phyloP scores from a whole-genome alignment of 2,113 vertebrate species.

The Enhydra lutris region DNA sequence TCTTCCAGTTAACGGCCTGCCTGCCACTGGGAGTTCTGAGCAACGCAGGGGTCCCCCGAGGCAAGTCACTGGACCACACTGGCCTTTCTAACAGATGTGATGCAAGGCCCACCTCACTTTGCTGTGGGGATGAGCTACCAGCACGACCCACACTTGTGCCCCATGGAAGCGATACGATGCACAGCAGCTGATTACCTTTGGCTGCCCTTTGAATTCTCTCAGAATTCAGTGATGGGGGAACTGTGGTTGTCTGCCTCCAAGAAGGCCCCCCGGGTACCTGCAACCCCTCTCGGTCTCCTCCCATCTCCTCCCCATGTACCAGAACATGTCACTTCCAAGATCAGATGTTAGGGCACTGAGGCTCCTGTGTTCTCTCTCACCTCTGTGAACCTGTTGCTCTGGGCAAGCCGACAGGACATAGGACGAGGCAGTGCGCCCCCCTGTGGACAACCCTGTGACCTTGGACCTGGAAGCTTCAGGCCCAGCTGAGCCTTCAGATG shows the following conservation, averaged over 20 bases:
- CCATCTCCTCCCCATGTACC: accelerated
- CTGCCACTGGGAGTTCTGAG: accelerated
- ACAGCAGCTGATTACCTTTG: accelerated
- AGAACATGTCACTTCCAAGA: neutral
- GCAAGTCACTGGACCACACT: accelerated
- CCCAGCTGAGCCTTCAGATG: neutral
- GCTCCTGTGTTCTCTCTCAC: neutral
- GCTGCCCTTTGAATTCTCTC: too few species aligned
- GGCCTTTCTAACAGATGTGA: neutral
- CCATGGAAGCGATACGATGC: accelerated
- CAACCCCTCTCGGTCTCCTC: neutral
- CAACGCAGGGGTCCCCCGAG: accelerated
- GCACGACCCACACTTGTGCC: neutral
- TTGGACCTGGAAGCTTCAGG: too few species aligned
- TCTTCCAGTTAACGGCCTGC: neutral
- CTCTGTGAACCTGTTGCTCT: neutral
- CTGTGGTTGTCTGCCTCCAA: neutral
- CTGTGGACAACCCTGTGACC: accelerated
- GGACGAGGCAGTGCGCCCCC: too few species aligned
- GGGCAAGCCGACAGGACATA: neutral
- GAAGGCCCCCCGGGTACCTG: neutral
- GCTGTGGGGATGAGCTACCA: neutral
- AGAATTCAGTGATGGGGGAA: too few species aligned
- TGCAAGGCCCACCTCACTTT: neutral
- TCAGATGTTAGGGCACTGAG: accelerated